These are phyloP conservation scores for Urocolius indicus DNA, from an alignment of 2,113 vertebrate genomes.

Conservation along the genomic window DNA sequence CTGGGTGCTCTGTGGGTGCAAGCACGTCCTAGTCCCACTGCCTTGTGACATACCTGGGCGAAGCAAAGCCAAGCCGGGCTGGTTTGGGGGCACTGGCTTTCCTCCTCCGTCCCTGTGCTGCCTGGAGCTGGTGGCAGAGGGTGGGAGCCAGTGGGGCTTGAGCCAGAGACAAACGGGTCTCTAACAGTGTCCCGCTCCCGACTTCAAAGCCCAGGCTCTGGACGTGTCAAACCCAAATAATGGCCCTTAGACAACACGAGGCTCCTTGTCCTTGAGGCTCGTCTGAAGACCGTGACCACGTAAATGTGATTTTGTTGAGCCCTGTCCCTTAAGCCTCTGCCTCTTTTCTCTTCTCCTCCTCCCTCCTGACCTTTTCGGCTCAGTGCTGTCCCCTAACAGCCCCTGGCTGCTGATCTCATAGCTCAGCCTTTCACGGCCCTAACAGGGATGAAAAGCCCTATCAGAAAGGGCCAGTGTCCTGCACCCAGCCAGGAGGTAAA, in stretches of 20 bases:
- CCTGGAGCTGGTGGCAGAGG: background rate
- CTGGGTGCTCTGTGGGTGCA: background rate
- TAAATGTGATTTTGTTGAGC: conserved; percentile 75
- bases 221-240: conserved; percentile 60
- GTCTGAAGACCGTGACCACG: conserved; percentile 73
- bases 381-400: conserved; percentile 48
- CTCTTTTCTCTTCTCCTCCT: conserved; percentile 71
- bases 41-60: background rate
- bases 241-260: conserved; percentile 44
- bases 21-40: background rate
- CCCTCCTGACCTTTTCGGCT: conserved; percentile 69
- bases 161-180: background rate
- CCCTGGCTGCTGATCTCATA: conserved; percentile 69
- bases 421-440: conserved; percentile 64
- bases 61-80: background rate
- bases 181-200: conserved; percentile 1
- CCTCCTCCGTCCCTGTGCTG: rapidly evolving
- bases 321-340: conserved; percentile 64
- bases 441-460: conserved; percentile 66
- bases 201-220: conserved; percentile 49
- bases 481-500: conserved; percentile 52
- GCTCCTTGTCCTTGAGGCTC: conserved; percentile 61
- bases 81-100: background rate
- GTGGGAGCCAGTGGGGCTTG: background rate
- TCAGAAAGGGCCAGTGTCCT: conserved; percentile 55